Conservation (phyloP, 2,797 vertebrate genomes). For the Balearica regulorum region DNA sequence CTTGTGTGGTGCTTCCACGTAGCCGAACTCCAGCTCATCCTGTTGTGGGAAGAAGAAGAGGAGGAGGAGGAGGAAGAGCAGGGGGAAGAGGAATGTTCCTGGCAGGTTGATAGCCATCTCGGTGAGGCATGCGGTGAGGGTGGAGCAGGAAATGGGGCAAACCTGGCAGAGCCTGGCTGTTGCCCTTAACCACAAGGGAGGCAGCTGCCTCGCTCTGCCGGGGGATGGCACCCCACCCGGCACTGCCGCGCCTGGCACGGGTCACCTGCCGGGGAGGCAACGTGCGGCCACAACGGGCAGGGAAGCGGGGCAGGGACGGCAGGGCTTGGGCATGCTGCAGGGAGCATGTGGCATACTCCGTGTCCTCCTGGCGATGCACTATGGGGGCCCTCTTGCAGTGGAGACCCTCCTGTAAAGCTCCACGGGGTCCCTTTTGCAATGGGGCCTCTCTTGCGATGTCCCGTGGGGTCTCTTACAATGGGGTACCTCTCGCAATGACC, state of each 20-base stretch:
- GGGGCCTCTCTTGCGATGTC: neutral
- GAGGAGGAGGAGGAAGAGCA: neutral
- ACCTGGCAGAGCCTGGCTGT: neutral
- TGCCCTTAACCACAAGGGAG: neutral
- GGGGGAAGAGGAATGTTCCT: neutral
- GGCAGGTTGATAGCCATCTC: neutral
- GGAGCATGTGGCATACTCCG: accelerated
- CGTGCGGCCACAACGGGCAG: accelerated
- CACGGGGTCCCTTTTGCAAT: neutral
- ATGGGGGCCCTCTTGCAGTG: neutral
- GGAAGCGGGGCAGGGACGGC: neutral
- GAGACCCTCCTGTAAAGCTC: neutral
- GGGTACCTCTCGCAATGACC: no score
- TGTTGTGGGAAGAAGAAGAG: constrained; percentile 15
- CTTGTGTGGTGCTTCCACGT: constrained; percentile 88
- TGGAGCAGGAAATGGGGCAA: neutral
- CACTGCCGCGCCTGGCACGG: accelerated
- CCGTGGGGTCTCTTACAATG: neutral
- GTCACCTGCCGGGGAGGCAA: neutral
- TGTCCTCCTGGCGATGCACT: neutral
- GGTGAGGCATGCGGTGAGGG: accelerated
- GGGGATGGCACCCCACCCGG: neutral
- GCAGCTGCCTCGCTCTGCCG: neutral
- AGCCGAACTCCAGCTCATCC: constrained; percentile 95
- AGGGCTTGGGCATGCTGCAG: neutral